These are phyloP conservation scores for Caerostris extrusa DNA, from an alignment of 1,140 invertebrate species.

Conservation along the genomic window DNA sequence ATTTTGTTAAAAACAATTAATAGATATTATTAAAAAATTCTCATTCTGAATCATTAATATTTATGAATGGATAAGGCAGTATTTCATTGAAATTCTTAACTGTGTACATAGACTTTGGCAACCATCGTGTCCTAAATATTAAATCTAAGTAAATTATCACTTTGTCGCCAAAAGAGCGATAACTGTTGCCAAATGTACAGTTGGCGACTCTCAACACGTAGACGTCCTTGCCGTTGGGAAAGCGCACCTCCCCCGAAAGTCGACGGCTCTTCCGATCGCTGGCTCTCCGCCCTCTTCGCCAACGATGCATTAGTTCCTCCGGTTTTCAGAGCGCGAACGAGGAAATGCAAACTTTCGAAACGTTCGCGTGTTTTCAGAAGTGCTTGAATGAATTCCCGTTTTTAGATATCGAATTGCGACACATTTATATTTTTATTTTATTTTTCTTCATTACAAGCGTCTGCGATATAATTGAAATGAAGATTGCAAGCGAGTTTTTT, in stretches of 20 bases:
- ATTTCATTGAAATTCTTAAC: too few species aligned
- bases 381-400: too few species aligned
- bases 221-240: slow-evolving; percentile 55
- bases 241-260: slow-evolving; percentile 64
- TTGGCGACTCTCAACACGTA: background rate
- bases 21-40: too few species aligned
- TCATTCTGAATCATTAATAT: too few species aligned
- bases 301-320: slow-evolving; percentile 58
- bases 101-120: background rate
- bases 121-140: background rate
- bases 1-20: too few species aligned
- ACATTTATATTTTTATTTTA: too few species aligned
- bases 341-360: background rate
- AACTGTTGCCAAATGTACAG: background rate
- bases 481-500: too few species aligned
- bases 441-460: too few species aligned
- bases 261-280: slow-evolving; percentile 55
- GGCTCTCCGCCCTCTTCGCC: background rate
- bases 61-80: too few species aligned
- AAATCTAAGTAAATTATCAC: background rate
- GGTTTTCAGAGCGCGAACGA: background rate
- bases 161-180: slow-evolving; percentile 12
- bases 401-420: too few species aligned
- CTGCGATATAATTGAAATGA: too few species aligned
- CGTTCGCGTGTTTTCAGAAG: background rate